A percentile compares a stretch with the other conserved stretches of the same genome.
These are phyloP conservation scores for Drosophila ezoana DNA, from an alignment of 2,888 invertebrate genomes.

Conservation along the genomic window DNA sequence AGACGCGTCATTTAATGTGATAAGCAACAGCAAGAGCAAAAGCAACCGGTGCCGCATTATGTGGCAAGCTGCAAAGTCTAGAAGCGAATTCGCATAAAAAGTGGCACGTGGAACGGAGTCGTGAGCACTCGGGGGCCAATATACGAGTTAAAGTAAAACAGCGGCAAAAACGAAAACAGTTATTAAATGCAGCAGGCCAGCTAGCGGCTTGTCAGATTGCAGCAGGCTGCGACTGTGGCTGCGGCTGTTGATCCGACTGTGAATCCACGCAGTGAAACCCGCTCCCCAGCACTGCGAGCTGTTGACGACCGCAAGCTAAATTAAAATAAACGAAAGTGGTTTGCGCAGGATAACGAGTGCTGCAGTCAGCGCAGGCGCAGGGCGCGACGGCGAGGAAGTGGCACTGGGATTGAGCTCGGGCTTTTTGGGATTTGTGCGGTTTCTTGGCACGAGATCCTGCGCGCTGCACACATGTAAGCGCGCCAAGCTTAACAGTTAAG, in stretches of 20 bases:
- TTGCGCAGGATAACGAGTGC: conserved; percentile 64
- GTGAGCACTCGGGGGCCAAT: conserved; percentile 62
- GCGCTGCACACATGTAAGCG: conserved; percentile 58
- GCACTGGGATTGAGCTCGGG: conserved; percentile 23
- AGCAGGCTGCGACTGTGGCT: conserved; percentile 54
- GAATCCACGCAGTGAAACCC: conserved; percentile 6
- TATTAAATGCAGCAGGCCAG: conserved; percentile 76
- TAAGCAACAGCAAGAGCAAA: conserved; percentile 44
- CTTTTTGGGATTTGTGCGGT: conserved; percentile 64
- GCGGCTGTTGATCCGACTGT: conserved; percentile 1
- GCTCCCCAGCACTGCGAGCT: conserved; percentile 11
- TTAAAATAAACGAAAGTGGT: conserved; percentile 81
- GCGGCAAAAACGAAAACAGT: conserved; percentile 73
- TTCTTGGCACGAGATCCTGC: conserved; percentile 51
- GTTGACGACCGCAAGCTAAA: conserved; percentile 69
- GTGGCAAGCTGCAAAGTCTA: conserved; percentile 71
- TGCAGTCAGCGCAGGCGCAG: not conserved
- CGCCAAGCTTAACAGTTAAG: conserved; percentile 70
- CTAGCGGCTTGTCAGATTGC: conserved; percentile 68
- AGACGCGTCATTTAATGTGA: conserved; percentile 66
- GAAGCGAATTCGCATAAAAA: conserved; percentile 41
- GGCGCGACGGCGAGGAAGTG: not conserved
- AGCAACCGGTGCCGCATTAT: conserved; percentile 40
- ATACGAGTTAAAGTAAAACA: conserved; percentile 47
- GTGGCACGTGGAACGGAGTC: conserved; percentile 71